Conservation (phyloP, 2,113 vertebrate species). For the Eulemur macaco region DNA sequence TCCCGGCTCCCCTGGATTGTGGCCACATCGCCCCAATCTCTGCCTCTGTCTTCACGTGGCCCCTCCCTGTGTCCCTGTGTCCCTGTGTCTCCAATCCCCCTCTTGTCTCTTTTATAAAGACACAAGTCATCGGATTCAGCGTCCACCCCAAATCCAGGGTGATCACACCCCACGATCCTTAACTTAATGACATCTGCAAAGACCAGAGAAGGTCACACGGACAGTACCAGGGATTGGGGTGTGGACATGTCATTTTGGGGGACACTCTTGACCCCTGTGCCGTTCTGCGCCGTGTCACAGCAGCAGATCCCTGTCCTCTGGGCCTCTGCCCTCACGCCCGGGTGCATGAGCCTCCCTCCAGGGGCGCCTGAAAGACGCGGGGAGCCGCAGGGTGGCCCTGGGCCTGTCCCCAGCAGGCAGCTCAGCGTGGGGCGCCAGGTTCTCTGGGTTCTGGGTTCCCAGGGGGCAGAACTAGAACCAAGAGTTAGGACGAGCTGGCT, state of each 20-base stretch:
- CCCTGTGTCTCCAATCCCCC: neutral
- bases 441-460: neutral
- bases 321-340: neutral
- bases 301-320: neutral
- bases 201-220: neutral
- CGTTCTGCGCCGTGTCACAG: neutral
- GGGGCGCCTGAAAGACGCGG: neutral
- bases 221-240: neutral
- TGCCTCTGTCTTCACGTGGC: accelerated
- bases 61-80: too few relatives aligned
- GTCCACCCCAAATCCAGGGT: neutral
- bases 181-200: neutral
- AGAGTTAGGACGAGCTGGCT: neutral
- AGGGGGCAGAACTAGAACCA: neutral
- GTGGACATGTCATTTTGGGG: too few relatives aligned
- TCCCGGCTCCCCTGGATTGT: neutral
- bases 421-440: accelerated
- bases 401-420: neutral
- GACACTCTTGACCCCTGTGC: neutral
- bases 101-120: neutral
- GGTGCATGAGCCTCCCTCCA: neutral
- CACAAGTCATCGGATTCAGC: neutral
- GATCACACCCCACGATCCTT: neutral
- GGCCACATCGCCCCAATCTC: neutral
- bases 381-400: accelerated